Conservation (phyloP, 2,797 vertebrate species). For the Spheniscus humboldti region DNA sequence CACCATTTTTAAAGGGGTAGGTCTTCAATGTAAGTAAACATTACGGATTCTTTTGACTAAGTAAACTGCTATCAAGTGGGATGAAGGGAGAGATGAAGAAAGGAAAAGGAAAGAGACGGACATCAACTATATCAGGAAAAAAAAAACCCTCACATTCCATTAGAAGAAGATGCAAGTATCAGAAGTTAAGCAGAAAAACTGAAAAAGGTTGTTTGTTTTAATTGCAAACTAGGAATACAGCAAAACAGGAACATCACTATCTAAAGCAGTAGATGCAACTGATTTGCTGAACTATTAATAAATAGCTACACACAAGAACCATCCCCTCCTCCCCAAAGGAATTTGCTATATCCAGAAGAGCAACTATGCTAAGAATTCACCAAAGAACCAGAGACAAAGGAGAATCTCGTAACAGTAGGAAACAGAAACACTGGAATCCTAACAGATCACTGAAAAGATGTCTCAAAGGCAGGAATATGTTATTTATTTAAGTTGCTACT, state of each 20-base stretch:
- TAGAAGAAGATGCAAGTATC: neutral
- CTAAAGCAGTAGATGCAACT: neutral
- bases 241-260: neutral
- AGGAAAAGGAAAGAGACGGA: neutral
- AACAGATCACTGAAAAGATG: neutral
- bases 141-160: neutral
- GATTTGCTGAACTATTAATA: neutral
- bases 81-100: neutral
- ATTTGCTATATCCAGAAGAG: neutral
- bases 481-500: neutral
- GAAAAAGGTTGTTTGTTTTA: neutral
- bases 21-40: neutral
- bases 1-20: neutral
- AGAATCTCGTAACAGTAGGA: neutral
- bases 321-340: neutral
- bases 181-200: neutral
- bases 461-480: neutral
- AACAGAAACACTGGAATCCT: neutral
- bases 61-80: neutral
- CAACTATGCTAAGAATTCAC: conserved; percentile 30
- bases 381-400: neutral
- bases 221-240: neutral
- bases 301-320: neutral
- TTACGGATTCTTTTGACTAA: neutral
- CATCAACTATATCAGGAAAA: neutral